Conservation (phyloP, 2,888 invertebrate species). For the Heliconius charithonia region DNA sequence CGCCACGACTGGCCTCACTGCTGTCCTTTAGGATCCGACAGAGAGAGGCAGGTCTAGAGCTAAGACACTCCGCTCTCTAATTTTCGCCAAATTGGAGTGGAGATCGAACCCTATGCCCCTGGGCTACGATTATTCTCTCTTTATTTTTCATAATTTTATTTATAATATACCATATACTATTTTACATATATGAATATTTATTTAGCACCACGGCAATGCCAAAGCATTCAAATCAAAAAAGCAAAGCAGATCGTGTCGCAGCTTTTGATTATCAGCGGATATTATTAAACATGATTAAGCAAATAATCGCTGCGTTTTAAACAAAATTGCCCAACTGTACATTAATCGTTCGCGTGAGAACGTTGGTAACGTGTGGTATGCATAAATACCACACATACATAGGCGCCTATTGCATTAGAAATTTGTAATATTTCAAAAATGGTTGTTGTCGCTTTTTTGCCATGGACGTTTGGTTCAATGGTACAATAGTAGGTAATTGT, state of each 20-base stretch:
- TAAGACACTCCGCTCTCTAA: too few relatives aligned
- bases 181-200: too few relatives aligned
- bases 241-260: not conserved
- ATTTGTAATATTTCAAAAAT: slow-evolving; percentile 36
- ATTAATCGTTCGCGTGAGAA: slow-evolving; percentile 48
- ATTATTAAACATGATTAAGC: slow-evolving; percentile 4
- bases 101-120: too few relatives aligned
- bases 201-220: too few relatives aligned
- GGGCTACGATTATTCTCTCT: too few relatives aligned
- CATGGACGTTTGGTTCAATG: slow-evolving; percentile 16
- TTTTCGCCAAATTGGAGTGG: too few relatives aligned
- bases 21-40: too few relatives aligned
- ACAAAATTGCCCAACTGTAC: slow-evolving; percentile 32
- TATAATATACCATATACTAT: too few relatives aligned
- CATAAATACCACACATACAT: slow-evolving; percentile 23
- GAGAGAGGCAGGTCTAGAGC: too few relatives aligned
- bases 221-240: too few relatives aligned
- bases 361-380: slow-evolving; percentile 42
- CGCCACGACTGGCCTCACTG: too few relatives aligned
- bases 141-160: too few relatives aligned
- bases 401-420: slow-evolving; percentile 34
- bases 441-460: slow-evolving; percentile 11
- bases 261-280: not conserved
- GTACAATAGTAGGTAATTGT: slow-evolving; percentile 1
- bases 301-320: slow-evolving; percentile 18